These are phyloP conservation scores for Anthophora plumipes DNA, from an alignment of 2,888 invertebrate species.

Conservation along the genomic window DNA sequence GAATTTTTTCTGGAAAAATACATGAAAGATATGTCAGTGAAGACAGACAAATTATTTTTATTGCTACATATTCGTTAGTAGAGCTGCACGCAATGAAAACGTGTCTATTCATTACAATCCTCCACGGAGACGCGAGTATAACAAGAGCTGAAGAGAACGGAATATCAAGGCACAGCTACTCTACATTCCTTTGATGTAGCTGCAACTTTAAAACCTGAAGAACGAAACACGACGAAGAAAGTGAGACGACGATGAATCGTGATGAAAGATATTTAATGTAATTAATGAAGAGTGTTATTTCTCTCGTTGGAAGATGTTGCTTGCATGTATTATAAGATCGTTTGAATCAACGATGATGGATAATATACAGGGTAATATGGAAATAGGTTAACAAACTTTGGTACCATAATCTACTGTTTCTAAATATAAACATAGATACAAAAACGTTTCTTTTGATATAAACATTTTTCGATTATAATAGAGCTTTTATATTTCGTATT, in stretches of 20 bases:
- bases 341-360: not conserved
- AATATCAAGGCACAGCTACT: conserved; percentile 4
- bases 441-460: too few relatives aligned
- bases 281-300: conserved; percentile 2
- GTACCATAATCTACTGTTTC: too few relatives aligned
- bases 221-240: not conserved
- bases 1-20: not conserved
- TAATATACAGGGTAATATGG: too few relatives aligned
- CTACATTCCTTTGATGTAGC: conserved; percentile 24
- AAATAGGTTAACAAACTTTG: too few relatives aligned
- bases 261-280: not conserved
- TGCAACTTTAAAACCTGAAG: not conserved
- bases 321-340: conserved; percentile 18
- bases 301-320: conserved; percentile 4
- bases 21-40: not conserved
- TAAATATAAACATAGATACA: too few relatives aligned
- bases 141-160: conserved; percentile 30
- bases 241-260: not conserved
- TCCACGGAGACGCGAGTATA: conserved; percentile 34
- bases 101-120: conserved; percentile 29
- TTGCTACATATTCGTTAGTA: conserved; percentile 15
- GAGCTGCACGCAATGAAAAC: conserved; percentile 5
- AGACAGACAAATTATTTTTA: conserved; percentile 5
- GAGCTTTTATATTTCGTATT: too few relatives aligned
- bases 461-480: too few relatives aligned